A percentile compares a stretch with the other conserved stretches of the same genome.
These are phyloP conservation scores for Fregata magnificens DNA, from an alignment of 2,113 vertebrate species.

Conservation along the genomic window DNA sequence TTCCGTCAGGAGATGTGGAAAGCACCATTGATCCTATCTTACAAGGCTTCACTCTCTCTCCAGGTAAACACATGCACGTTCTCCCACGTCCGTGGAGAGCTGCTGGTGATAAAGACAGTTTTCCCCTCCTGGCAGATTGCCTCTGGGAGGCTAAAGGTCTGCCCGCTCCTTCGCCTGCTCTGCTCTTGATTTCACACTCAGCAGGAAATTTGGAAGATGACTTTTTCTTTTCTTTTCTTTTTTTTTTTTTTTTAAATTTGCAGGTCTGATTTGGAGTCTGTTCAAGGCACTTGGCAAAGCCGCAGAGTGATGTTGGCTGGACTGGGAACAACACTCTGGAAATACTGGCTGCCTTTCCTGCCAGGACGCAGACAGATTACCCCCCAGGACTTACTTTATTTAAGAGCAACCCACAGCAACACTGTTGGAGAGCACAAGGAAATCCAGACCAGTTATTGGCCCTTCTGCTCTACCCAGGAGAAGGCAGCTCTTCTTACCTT, in stretches of 20 bases:
- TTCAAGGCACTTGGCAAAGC: neutral
- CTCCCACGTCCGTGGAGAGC: neutral
- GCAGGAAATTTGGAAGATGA: neutral
- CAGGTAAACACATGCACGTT: neutral
- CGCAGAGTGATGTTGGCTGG: neutral
- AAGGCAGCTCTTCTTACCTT: neutral
- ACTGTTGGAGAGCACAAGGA: too few relatives aligned
- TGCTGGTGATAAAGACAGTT: neutral
- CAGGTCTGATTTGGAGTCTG: too few relatives aligned
- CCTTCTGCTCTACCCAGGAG: neutral
- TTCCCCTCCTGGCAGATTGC: neutral
- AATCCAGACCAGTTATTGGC: neutral
- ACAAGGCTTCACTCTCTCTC: neutral
- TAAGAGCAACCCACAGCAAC: neutral
- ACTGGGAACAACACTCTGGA: neutral
- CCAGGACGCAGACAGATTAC: neutral
- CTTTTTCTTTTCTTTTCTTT: neutral
- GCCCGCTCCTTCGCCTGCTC: neutral
- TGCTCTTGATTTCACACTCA: neutral
- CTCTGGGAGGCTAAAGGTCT: neutral
- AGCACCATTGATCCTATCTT: rapidly evolving
- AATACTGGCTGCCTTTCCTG: neutral
- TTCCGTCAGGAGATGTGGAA: neutral
- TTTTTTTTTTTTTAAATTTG: neutral
- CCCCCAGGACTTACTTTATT: neutral